These are phyloP conservation scores for Lontra canadensis DNA, from an alignment of 2,113 vertebrate genomes.

Conservation along the genomic window DNA sequence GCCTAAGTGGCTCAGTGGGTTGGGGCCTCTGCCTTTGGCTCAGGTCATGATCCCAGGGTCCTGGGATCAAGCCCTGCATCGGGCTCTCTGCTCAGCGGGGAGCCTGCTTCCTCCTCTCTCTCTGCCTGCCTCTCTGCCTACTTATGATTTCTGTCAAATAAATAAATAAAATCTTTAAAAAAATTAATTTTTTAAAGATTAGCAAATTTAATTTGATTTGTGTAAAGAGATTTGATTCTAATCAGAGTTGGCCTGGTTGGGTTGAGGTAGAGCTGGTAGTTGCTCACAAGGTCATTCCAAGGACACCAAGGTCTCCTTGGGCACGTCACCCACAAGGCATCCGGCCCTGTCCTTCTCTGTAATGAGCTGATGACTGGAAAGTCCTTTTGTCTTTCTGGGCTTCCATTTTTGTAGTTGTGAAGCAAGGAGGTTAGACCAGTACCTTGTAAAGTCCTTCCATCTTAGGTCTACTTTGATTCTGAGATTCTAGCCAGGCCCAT, in stretches of 20 bases:
- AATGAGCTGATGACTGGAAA: neutral
- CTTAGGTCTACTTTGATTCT: neutral
- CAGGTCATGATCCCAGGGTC: too few species aligned
- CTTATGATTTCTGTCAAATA: too few species aligned
- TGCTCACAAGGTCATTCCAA: neutral
- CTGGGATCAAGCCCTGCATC: too few species aligned
- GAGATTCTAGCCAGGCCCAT: neutral
- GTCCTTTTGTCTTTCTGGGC: neutral
- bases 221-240: neutral
- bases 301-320: accelerated
- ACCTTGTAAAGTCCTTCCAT: neutral
- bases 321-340: neutral
- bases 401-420: neutral
- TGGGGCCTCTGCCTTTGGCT: too few species aligned
- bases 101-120: too few species aligned
- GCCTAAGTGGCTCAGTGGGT: too few species aligned
- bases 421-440: neutral
- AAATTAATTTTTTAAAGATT: neutral
- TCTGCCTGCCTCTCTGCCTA: too few species aligned
- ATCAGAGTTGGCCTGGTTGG: neutral
- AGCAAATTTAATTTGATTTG: neutral
- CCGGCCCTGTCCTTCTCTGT: neutral
- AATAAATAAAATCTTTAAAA: neutral
- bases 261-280: neutral
- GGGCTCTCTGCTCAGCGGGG: too few species aligned